Conservation (phyloP, 2,888 invertebrate genomes). For the Zonitis immaculata region DNA sequence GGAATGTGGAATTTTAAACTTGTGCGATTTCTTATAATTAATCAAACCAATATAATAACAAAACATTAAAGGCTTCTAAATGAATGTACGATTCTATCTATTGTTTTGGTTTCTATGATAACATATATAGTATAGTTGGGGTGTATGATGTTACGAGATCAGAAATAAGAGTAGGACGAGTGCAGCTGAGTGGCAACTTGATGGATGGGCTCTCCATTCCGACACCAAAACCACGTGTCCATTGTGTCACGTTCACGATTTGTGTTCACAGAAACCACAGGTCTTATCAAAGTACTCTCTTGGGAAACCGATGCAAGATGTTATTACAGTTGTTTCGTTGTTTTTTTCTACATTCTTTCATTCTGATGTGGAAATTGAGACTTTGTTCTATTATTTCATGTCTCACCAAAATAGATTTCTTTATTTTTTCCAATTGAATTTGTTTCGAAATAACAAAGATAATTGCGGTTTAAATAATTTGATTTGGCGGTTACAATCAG, state of each 20-base stretch:
- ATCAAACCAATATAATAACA: not conserved
- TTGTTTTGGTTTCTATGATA: not conserved
- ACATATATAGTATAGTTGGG: not conserved
- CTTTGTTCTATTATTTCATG: not conserved
- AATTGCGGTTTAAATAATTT: conserved; percentile 6
- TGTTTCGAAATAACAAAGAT: conserved; percentile 4
- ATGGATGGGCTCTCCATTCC: conserved; percentile 42
- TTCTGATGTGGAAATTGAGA: conserved; percentile 21
- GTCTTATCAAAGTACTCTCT: conserved; percentile 42
- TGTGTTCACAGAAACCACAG: conserved; percentile 42
- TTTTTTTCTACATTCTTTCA: conserved; percentile 25
- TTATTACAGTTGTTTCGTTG: conserved; percentile 48
- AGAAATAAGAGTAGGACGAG: conserved; percentile 6
- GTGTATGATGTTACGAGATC: not conserved
- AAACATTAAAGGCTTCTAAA: not conserved
- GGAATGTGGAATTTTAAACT: not conserved
- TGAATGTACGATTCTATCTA: not conserved
- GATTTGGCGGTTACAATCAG: conserved; percentile 2
- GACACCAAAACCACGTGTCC: conserved; percentile 42
- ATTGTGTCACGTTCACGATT: conserved; percentile 46
- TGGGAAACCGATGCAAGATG: conserved; percentile 43
- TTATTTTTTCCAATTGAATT: not conserved
- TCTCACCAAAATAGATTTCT: too few relatives aligned
- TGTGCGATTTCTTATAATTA: not conserved
- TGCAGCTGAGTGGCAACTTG: conserved; percentile 31